Percentiles rank a stretch among this genome's conserved stretches.
phyloP scores from a whole-genome alignment of 2,888 invertebrate genomes.

The Netelia melanura region DNA sequence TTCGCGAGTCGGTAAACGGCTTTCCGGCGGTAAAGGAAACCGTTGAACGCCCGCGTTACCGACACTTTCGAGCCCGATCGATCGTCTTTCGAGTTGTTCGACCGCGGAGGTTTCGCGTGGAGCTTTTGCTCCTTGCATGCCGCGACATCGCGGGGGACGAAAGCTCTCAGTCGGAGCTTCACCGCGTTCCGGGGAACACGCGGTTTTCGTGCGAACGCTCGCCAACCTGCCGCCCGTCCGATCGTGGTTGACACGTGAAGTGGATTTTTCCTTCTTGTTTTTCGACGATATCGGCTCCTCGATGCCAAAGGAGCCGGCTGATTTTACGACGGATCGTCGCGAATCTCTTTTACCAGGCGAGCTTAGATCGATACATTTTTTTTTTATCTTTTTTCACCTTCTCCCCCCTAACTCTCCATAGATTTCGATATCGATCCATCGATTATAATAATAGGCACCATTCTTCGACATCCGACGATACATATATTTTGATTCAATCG shows the following conservation, averaged over 20 bases:
- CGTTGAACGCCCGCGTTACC: too few relatives aligned
- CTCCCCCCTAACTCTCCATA: too few relatives aligned
- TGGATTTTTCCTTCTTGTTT: conserved; percentile 33
- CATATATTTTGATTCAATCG: too few relatives aligned
- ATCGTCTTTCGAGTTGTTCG: conserved; percentile 34
- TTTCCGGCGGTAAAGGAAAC: neutral
- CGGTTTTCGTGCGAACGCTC: conserved; percentile 72
- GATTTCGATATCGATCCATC: too few relatives aligned
- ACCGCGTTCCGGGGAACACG: conserved; percentile 79
- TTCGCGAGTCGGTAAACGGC: conserved; percentile 10
- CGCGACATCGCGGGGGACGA: conserved; percentile 73
- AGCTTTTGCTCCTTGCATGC: conserved; percentile 37
- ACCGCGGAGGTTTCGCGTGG: conserved; percentile 6
- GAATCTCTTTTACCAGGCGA: too few relatives aligned
- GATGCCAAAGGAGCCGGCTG: conserved; percentile 5
- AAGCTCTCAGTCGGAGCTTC: conserved; percentile 83
- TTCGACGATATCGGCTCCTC: conserved; percentile 4
- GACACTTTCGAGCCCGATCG: conserved; percentile 35
- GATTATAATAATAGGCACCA: too few relatives aligned
- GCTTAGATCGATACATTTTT: too few relatives aligned
- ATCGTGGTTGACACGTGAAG: conserved; percentile 71
- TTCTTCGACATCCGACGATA: too few relatives aligned
- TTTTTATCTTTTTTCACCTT: too few relatives aligned
- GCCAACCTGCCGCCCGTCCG: conserved; percentile 49
- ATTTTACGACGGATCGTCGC: too few relatives aligned